Evolutionary conservation across 1,140 invertebrate genomes (phyloP).

Genomic region (Zeugodacus cucurbitae): DNA sequence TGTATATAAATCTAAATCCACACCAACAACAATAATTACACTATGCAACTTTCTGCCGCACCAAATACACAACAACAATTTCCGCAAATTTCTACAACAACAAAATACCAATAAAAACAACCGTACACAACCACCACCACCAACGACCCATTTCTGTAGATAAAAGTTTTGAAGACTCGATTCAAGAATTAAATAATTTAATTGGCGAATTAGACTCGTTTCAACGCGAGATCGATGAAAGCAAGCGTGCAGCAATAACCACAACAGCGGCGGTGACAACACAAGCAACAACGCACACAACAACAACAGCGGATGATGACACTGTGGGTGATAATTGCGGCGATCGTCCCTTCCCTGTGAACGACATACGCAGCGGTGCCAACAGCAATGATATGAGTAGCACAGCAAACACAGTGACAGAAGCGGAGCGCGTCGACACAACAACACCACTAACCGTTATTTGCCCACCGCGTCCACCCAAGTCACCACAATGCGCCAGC

Average conservation of each 20-base stretch:
- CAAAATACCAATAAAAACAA: background rate
- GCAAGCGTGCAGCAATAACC: constrained; percentile 51
- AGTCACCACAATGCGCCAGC: constrained; percentile 54
- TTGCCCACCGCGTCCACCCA: constrained; percentile 31
- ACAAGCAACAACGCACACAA: constrained; percentile 43
- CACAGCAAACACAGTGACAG: background rate
- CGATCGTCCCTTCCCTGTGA: constrained; percentile 19
- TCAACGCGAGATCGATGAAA: constrained; percentile 66
- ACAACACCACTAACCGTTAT: background rate
- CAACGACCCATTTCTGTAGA: constrained; percentile 49
- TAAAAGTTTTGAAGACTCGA: constrained; percentile 66
- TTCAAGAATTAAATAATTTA: constrained; percentile 66
- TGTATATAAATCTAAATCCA: constrained; percentile 38
- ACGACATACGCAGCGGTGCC: constrained; percentile 42
- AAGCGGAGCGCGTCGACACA: background rate
- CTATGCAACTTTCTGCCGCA: background rate
- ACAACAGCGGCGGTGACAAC: constrained; percentile 44
- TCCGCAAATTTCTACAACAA: background rate
- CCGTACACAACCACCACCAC: constrained; percentile 44
- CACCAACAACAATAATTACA: background rate
- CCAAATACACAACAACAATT: background rate
- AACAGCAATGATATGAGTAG: background rate
- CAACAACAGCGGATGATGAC: constrained; percentile 38
- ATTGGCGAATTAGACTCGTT: constrained; percentile 67
- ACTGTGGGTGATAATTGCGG: background rate